phyloP scores from a whole-genome alignment of 2,888 invertebrate species.

The Corbicula japonica region DNA sequence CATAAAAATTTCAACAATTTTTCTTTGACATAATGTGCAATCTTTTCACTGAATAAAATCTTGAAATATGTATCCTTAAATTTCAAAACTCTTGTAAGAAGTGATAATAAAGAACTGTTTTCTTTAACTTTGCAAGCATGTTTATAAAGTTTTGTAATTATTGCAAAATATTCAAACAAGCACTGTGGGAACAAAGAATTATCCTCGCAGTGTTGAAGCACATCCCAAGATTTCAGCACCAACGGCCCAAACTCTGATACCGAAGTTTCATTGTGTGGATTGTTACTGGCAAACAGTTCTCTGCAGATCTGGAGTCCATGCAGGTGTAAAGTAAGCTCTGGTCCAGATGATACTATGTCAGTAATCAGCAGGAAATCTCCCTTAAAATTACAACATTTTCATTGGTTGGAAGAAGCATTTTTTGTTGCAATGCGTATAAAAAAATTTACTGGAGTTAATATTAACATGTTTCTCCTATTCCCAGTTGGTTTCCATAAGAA shows the following conservation, averaged over 20 bases:
- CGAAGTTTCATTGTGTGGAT: slow-evolving; percentile 2
- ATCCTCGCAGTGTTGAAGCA: not conserved
- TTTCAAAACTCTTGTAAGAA: slow-evolving; percentile 5
- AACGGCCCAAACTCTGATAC: not conserved
- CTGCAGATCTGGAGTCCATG: slow-evolving; percentile 36
- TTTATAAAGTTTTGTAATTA: slow-evolving; percentile 19
- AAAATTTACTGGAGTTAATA: not conserved
- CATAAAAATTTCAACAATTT: slow-evolving; percentile 19
- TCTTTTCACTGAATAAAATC: slow-evolving; percentile 9
- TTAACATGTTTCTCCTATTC: not conserved
- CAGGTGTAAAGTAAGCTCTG: not conserved
- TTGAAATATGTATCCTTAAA: not conserved
- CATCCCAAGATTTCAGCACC: not conserved
- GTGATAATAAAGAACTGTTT: not conserved
- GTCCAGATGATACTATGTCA: not conserved
- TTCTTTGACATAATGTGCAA: slow-evolving; percentile 17
- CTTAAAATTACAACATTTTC: slow-evolving; percentile 6
- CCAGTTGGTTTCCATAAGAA: too few species aligned
- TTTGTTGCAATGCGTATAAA: not conserved
- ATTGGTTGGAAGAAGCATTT: not conserved
- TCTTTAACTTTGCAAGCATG: not conserved
- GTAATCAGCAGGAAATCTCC: not conserved
- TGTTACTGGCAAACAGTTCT: slow-evolving; percentile 23
- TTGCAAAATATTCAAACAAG: slow-evolving; percentile 9
- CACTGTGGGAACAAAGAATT: slow-evolving; percentile 1